Conservation (phyloP, 2,113 vertebrate genomes). For the Nyctibius bracteatus region DNA sequence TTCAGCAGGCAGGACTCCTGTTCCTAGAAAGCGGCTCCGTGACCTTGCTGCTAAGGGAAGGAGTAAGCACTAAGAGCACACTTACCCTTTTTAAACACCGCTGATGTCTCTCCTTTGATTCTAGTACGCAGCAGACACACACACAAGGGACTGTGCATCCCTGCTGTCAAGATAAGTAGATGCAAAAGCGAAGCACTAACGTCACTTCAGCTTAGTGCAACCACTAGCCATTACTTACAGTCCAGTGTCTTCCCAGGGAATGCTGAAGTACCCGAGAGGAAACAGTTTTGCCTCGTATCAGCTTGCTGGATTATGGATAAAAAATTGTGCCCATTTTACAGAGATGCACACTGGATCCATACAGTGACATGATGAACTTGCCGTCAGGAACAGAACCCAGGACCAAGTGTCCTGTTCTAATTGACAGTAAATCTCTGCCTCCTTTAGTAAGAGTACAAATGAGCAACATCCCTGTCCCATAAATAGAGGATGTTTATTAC, state of each 20-base stretch:
- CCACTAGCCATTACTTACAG: not conserved
- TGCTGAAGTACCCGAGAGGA: not conserved
- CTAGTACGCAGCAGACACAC: not conserved
- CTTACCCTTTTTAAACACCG: fast-evolving
- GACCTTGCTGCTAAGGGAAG: not conserved
- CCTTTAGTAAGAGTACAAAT: not conserved
- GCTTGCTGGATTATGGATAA: not conserved
- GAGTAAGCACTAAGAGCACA: not conserved
- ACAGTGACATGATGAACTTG: not conserved
- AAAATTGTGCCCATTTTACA: not conserved
- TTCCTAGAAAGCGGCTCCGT: not conserved
- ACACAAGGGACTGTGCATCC: not conserved
- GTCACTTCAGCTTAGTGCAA: not conserved
- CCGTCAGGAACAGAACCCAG: not conserved
- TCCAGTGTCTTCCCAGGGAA: not conserved
- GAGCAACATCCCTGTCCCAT: not conserved
- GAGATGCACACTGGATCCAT: not conserved
- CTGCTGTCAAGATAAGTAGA: not conserved
- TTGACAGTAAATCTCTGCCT: not conserved
- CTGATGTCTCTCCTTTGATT: not conserved
- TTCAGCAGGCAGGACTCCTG: not conserved
- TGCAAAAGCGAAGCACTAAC: not conserved
- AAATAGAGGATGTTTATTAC: not conserved
- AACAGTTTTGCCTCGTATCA: not conserved
- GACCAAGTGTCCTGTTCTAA: not conserved